Base-by-base conservation (phyloP, 2,888 invertebrate species). In the Drosophila robusta region DNA sequence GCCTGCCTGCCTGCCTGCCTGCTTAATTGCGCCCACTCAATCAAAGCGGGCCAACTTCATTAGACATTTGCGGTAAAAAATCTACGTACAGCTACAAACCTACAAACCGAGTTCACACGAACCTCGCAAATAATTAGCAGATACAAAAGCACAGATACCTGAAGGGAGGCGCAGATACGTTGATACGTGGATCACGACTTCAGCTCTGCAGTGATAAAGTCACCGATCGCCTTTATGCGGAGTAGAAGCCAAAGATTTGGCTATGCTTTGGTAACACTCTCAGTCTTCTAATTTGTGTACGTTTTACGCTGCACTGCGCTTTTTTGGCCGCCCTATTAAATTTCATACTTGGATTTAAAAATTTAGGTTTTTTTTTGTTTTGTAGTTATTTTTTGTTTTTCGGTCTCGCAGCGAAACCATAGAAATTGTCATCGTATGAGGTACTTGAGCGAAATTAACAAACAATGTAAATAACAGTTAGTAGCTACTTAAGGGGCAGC, bases 71-170 rank as follows among this genome's bases (percentile, higher is more conserved):
- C 85, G 85, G 87, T 89, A 89, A 87, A 88, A 83, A 76, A 67
- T 79, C 79, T 61, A 70, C 78, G 65, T 71, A 75, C 78, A 89
- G 73, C 75, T 69, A 70, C 74, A 85, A 89, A 87, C 87, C 87
- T 87, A 87, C 87, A 87, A 87, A 87, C 87, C 87, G 87, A 87
- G 84, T 87, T 87, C 87, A 87, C 87, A 87, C 89, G 89, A 68
- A 42, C 66, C 67, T 68, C 69, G 57, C 89, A 70, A 87, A 87
- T 83, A 83, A 89, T 83, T 83, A 83, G 66, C 87, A 64, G 45
- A 57, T 58, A 54, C 52, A 26, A 24, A 49, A 47, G 39, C 50
- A 49, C 51, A 75, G 38, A 36, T 57, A 41, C 57, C 44, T 45
- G 36, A 38, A 34, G 64, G 64, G 29, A 52, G 38, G 11, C 29